Evolutionary conservation across 2,797 vertebrate species (phyloP), one percentile per base, ranked within the genome.

Genomic region (Emys orbicularis): DNA sequence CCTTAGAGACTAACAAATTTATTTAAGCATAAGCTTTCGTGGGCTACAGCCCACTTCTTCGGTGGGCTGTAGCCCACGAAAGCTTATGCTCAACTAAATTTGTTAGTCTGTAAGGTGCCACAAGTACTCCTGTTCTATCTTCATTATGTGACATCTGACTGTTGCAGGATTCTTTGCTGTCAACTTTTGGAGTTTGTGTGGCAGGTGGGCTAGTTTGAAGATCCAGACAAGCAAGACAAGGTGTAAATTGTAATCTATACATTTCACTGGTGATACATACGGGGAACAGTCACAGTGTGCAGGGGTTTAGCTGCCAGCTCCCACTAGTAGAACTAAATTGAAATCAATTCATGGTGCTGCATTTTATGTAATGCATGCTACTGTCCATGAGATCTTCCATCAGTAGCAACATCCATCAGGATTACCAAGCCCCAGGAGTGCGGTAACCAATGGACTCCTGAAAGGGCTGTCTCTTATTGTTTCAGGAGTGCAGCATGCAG

Each of bases 191-290:
- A 79, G 1, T 5, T 87, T 61, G 27, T 21, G 34, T 29, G 82
- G 65, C 65, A 37, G 34, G 18, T 65, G 18, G 61, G 0, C 77
- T 2, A 0, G 1, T 7, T 85, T 53, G 52, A 1, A 2, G 5
- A 57, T 18, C 68, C 86, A 79, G 86, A 15, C 13, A n/a, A 41
- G 72, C 0, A 0, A 81, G 54, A 86, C 56, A 19, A 9, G 59
- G 47, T 65, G 88, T 59, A 84, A 81, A 65, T 27, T 77, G 79
- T 34, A 72, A 79, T 53, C 3, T 2, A 21, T 13, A 72, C 52
- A 16, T 83, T 90, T 86, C 83, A 21, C 3, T 52, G 77, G 29
- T 49, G 84, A 0, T 47, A 2, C 2, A 0, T 34, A 65, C 49
- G 18, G 16, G 72, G 86, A 80, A 90, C 37, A 85, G 52, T 27